Percentiles rank a stretch among this genome's conserved stretches.
phyloP scores from a whole-genome alignment of 2,113 vertebrate species.

The Buteo buteo region DNA sequence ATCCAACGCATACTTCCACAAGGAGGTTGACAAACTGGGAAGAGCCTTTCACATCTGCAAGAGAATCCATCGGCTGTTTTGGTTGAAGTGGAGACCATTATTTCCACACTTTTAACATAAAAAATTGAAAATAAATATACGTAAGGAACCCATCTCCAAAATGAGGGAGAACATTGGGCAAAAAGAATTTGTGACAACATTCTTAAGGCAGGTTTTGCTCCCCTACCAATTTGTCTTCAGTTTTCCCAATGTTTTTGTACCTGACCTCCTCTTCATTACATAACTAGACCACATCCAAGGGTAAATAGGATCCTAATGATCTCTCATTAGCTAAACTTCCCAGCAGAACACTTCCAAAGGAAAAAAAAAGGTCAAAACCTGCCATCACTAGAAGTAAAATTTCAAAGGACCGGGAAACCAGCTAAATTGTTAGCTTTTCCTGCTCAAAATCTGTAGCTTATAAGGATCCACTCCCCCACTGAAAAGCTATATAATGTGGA shows the following conservation, averaged over 20 bases:
- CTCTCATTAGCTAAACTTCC: neutral
- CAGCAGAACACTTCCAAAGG: neutral
- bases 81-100: neutral
- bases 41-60: neutral
- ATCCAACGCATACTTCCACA: rapidly evolving
- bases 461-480: neutral
- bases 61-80: neutral
- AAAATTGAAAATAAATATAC: neutral
- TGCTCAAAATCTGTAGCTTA: neutral
- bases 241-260: neutral
- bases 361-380: neutral
- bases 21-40: neutral
- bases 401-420: neutral
- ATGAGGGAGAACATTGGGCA: neutral
- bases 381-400: neutral
- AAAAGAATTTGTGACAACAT: neutral
- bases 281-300: neutral
- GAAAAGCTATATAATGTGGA: rapidly evolving
- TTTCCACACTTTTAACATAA: neutral
- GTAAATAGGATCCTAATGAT: neutral
- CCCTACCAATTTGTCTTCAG: neutral
- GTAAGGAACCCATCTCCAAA: neutral
- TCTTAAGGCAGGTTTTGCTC: neutral
- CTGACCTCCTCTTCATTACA: neutral
- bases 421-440: neutral